Evolutionary conservation across 2,113 vertebrate species (phyloP).

Genomic region (Gracilinanus agilis): DNA sequence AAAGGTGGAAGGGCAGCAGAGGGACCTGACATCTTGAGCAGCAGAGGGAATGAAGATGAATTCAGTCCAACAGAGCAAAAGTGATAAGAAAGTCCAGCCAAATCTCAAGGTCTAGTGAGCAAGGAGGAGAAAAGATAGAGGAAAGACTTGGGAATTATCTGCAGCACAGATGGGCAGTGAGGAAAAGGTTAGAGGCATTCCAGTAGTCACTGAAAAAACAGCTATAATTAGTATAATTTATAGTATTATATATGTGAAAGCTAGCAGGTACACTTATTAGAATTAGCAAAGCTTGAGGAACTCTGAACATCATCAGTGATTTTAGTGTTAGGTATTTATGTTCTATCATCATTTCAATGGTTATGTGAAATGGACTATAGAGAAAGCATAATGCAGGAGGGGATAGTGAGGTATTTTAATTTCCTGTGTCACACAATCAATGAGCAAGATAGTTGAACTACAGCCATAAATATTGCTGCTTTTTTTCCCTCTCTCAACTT

Average conservation of each 20-base stretch:
- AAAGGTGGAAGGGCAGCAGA: background rate
- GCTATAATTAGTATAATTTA: conserved; percentile 1
- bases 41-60: background rate
- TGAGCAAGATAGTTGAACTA: background rate
- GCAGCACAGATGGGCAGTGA: background rate
- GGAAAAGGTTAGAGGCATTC: background rate
- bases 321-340: background rate
- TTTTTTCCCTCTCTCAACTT: no score
- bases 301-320: background rate
- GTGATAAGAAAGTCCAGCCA: background rate
- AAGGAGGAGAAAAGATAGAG: background rate
- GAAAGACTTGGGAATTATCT: background rate
- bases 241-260: background rate
- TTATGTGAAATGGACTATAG: background rate
- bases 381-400: background rate
- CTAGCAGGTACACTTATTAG: background rate
- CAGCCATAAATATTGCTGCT: background rate
- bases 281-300: background rate
- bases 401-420: background rate
- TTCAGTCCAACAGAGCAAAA: background rate
- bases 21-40: background rate
- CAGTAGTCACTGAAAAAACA: background rate
- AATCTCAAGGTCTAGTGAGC: background rate
- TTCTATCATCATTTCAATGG: background rate
- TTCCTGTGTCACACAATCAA: background rate